phyloP scores from a whole-genome alignment of 2,797 vertebrate genomes.

The Sternotherus odoratus region DNA sequence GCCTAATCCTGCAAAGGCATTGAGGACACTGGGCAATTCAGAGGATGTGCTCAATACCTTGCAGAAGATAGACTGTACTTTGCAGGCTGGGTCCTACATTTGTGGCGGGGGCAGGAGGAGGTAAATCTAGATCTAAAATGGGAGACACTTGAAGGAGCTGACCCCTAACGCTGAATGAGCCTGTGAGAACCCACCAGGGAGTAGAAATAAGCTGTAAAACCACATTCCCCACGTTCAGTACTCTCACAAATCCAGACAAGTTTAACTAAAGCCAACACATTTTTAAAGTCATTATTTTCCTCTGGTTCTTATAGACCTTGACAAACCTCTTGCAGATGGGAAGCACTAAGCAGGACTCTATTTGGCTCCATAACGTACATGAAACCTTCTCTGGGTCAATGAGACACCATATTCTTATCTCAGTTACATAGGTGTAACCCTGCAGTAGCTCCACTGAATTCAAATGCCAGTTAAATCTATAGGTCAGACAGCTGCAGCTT shows the following conservation, averaged over 20 bases:
- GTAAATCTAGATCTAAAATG: background rate
- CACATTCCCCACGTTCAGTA: slow-evolving; percentile 18
- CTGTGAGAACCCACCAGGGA: slow-evolving; percentile 1
- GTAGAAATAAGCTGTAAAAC: background rate
- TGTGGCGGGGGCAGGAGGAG: background rate
- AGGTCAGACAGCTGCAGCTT: background rate
- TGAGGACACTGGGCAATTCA: background rate
- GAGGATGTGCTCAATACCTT: background rate
- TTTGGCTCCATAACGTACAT: background rate
- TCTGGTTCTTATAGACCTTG: background rate
- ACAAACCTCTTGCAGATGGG: background rate
- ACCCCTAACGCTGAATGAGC: background rate
- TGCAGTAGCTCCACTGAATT: background rate
- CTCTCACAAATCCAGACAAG: background rate
- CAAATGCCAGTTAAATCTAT: background rate
- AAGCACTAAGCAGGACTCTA: background rate
- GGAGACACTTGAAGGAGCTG: background rate
- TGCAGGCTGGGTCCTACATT: background rate
- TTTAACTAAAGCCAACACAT: background rate
- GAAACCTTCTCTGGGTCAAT: background rate
- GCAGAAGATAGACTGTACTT: background rate
- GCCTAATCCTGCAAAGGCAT: background rate
- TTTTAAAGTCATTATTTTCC: slow-evolving; percentile 21
- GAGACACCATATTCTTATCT: background rate
- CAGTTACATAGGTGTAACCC: background rate